Evolutionary conservation across 92 coral and sea anemone species (phyloP).

Genomic region (Umimayanthus kanabou): DNA sequence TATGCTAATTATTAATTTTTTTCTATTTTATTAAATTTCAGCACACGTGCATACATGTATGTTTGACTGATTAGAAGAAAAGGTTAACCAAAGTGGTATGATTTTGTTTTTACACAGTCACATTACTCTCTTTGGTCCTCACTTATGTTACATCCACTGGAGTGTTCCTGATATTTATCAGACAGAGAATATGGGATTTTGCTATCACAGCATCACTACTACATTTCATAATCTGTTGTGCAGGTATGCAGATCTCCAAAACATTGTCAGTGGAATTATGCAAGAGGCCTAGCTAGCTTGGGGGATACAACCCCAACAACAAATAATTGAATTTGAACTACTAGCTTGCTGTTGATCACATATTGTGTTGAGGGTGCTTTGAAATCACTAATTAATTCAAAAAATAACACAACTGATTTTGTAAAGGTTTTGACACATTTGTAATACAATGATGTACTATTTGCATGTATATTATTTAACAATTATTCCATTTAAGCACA

Average conservation of each 20-base stretch:
- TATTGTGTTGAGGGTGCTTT: too few relatives aligned
- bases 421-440: too few relatives aligned
- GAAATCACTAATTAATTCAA: too few relatives aligned
- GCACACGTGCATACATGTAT: too few relatives aligned
- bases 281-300: not conserved
- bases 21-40: too few relatives aligned
- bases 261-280: not conserved
- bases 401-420: too few relatives aligned
- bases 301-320: not conserved
- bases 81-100: too few relatives aligned
- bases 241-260: conserved; percentile 60
- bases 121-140: conserved; percentile 67
- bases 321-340: not conserved
- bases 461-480: too few relatives aligned
- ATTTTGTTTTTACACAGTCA: conserved; percentile 53
- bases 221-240: conserved; percentile 81
- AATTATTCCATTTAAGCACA: too few relatives aligned
- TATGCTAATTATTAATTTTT: too few relatives aligned
- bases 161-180: conserved; percentile 71
- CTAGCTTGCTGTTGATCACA: not conserved
- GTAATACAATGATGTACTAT: too few relatives aligned
- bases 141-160: conserved; percentile 76
- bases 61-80: too few relatives aligned
- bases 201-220: conserved; percentile 75
- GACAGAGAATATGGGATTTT: conserved; percentile 90